Evolutionary conservation across 2,113 vertebrate species (phyloP), one percentile per base, ranked within the genome.

Genomic region (Seriola quinqueradiata): DNA sequence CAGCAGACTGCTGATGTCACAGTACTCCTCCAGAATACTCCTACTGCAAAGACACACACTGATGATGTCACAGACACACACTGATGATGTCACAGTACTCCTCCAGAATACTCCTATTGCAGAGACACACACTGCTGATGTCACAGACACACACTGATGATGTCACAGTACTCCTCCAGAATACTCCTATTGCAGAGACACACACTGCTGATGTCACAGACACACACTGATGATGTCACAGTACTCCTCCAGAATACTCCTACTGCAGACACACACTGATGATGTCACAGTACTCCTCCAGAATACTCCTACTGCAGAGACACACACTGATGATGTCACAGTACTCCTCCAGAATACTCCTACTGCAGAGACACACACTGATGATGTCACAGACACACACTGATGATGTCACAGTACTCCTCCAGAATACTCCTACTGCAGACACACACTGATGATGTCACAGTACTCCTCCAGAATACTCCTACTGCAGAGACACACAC

Each of bases 1-100:
- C 85, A 98, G 94, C 76, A 99, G 96, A 76, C 97, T 99, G 87
- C 97, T 99, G 93, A 98, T 99, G 89, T 99, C 97, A 44, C 96
- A 97, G 77, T 99, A 99, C 89, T 99, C 98, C 94, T 98, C 96
- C 92, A 99, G 95, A 85, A 99, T 97, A 46, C 96, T 96, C 91
- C 96, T 97, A 69, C 98, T 99, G 90, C 40, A 75, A 12, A 0
- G 44, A 40, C 1, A 82, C 10, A 86, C 34, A 75, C 1, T 25
- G 67, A 28, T 28, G 25, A 28, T 28, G 25, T 28, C 60, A 34
- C 14, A 42, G 4, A 59, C 1, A 55, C 8, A 34, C 5, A 14
- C 16, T 99, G 87, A 97, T 99, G 93, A 98, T 99, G 89, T 99
- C 97, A 44, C 96, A 97, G 75, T 99, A 99, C 89, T 99, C 98